These are phyloP conservation scores for Lemur catta DNA, from an alignment of 2,797 vertebrate genomes.

Conservation along the genomic window DNA sequence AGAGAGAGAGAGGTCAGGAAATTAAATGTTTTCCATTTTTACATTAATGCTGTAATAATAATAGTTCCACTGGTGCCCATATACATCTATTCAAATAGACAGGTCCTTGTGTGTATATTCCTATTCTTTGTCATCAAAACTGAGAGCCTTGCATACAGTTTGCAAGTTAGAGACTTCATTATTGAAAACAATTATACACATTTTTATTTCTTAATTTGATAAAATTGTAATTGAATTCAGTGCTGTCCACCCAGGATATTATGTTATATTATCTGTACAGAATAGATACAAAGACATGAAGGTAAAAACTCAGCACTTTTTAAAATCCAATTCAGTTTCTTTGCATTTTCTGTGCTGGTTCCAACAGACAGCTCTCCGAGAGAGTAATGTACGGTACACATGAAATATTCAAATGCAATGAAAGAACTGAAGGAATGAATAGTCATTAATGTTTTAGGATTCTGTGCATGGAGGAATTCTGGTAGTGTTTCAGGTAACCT, in stretches of 20 bases:
- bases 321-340: not conserved
- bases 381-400: too few relatives aligned
- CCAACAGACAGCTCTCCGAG: not conserved
- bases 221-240: not conserved
- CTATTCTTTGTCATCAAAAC: not conserved
- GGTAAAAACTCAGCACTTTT: not conserved
- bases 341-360: not conserved
- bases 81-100: not conserved
- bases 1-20: not conserved
- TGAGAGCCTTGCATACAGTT: not conserved
- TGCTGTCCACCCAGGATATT: not conserved
- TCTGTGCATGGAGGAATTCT: not conserved
- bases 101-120: not conserved
- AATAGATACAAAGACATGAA: not conserved
- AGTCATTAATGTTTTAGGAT: not conserved
- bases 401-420: not conserved
- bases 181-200: not conserved
- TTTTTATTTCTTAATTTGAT: not conserved
- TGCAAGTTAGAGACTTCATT: not conserved
- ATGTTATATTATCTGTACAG: slow-evolving; percentile 57
- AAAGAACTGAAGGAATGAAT: not conserved
- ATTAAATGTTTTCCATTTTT: not conserved
- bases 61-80: not conserved
- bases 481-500: not conserved
- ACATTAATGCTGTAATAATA: not conserved